These are phyloP conservation scores for Drosophila birchii DNA, from an alignment of 2,888 invertebrate species.

Conservation along the genomic window DNA sequence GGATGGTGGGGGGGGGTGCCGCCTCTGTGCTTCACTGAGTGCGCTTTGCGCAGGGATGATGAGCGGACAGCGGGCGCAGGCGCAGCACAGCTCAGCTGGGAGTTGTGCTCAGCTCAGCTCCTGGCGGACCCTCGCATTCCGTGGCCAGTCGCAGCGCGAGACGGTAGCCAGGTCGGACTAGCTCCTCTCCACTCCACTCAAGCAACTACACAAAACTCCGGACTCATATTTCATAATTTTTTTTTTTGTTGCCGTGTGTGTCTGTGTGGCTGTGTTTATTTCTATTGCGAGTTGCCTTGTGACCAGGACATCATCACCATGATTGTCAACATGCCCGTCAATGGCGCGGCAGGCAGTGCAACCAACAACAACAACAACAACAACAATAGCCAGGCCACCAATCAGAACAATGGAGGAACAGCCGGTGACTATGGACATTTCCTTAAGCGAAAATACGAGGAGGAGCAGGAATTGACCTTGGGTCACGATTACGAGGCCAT, in stretches of 20 bases:
- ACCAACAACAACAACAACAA: constrained; percentile 51
- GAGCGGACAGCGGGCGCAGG: constrained; percentile 18
- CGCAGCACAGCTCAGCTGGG: constrained; percentile 28
- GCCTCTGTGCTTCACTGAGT: constrained; percentile 24
- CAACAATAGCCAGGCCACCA: constrained; percentile 58
- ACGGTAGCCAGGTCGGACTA: constrained; percentile 62
- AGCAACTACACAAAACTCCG: neutral
- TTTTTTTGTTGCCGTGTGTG: constrained; percentile 24
- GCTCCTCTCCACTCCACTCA: neutral
- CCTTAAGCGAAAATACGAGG: constrained; percentile 81
- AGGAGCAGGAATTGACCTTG: constrained; percentile 47
- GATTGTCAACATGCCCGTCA: constrained; percentile 80
- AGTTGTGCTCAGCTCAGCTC: constrained; percentile 37
- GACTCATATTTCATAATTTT: neutral
- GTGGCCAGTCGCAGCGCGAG: constrained; percentile 70
- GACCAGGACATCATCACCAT: constrained; percentile 44
- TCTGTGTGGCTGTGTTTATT: constrained; percentile 39
- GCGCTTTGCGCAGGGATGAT: constrained; percentile 15
- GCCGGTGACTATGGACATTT: constrained; percentile 74
- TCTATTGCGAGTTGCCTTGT: constrained; percentile 37
- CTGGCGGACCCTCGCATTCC: constrained; percentile 58
- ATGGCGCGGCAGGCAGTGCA: constrained; percentile 50
- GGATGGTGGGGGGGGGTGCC: neutral
- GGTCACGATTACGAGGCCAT: constrained; percentile 56
- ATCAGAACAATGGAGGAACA: constrained; percentile 35